Evolutionary conservation across 2,888 invertebrate genomes (phyloP), one percentile per base, ranked within the genome.

Genomic region (Cosmia trapezina): DNA sequence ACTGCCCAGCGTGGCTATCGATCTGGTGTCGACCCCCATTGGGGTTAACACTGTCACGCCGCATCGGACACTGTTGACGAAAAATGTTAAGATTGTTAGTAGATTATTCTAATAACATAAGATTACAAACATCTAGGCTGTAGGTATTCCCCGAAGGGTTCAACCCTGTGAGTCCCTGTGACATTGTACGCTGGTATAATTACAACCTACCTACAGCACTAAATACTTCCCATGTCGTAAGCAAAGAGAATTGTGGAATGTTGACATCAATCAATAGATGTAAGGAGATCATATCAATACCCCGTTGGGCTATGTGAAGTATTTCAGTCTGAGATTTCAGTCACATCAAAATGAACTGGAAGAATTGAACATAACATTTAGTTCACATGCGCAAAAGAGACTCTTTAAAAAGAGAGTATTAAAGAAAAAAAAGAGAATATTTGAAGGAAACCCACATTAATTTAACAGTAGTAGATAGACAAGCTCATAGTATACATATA

Each of bases 1-100:
- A 0, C 75, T 89, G 0, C 89, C 88, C 1, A 89, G 88, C 69
- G 80, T 94, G 3, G 87, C 89, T 3, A 89, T 93, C 1, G 93
- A 95, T 49, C 78, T 95, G 3, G 81, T 80, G 57, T 75, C 86
- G 1, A 86, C 70, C 2, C 66, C 53, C 0, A 59, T 70, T 41
- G 93, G 93, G 0, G 83, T 75, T 53, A 70, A 75, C 1, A 78
- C 85, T 19, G 89, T 93, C 6, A 88, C 91, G 12, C 78, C 88
- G 0, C 88, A 92, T 78, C 89, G 95, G 53, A 70, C 83, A 47
- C 67, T 92, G 37, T 71, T 96, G 61, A 67, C 77, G 4, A 70
- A 84, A 4, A 78, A 56, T 1, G 68, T 69, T 7, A 86, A 80
- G 71, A 85, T 67, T 66, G 93, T 92, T 75, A 86, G 91, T 89